These are phyloP conservation scores for Caenorhabditis wallacei DNA, from an alignment of 2,888 invertebrate genomes.

Conservation along the genomic window DNA sequence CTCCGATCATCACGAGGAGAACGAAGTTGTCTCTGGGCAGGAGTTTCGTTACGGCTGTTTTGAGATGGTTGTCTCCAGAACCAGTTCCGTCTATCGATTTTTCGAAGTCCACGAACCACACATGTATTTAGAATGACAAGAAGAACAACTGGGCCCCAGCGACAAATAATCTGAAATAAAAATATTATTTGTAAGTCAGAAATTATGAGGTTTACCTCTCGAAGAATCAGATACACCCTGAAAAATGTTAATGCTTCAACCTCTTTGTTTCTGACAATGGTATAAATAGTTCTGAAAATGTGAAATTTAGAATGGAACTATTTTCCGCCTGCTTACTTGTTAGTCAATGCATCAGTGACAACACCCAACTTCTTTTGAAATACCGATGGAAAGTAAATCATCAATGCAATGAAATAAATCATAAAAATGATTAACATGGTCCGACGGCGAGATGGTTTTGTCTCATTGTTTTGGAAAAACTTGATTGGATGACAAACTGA, in stretches of 20 bases:
- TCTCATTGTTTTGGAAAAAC: slow-evolving; percentile 82
- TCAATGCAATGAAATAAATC: slow-evolving; percentile 84
- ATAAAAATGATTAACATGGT: slow-evolving; percentile 83
- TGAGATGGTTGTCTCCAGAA: slow-evolving; percentile 56
- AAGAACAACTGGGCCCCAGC: slow-evolving; percentile 79
- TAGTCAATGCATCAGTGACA: slow-evolving; percentile 20
- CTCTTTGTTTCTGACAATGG: slow-evolving; percentile 56
- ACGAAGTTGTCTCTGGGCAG: slow-evolving; percentile 46
- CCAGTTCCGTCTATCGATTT: slow-evolving; percentile 63
- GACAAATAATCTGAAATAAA: slow-evolving; percentile 67
- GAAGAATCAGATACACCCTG: slow-evolving; percentile 83
- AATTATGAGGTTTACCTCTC: slow-evolving; percentile 80
- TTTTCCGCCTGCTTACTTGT: slow-evolving; percentile 9
- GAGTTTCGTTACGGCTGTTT: slow-evolving; percentile 32
- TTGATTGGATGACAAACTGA: slow-evolving; percentile 84
- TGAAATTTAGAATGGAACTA: not conserved
- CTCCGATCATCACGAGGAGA: slow-evolving; percentile 65
- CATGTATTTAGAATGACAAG: slow-evolving; percentile 77
- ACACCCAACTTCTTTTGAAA: slow-evolving; percentile 83
- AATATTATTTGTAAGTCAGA: not conserved
- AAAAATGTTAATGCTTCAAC: slow-evolving; percentile 80
- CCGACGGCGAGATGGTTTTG: slow-evolving; percentile 76
- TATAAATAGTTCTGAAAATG: slow-evolving; percentile 39
- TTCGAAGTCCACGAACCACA: slow-evolving; percentile 76
- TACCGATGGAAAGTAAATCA: slow-evolving; percentile 84